Evolutionary conservation across 2,888 invertebrate genomes (phyloP), one percentile per base, ranked within the genome.

Genomic region (Hypomecis punctinalis): DNA sequence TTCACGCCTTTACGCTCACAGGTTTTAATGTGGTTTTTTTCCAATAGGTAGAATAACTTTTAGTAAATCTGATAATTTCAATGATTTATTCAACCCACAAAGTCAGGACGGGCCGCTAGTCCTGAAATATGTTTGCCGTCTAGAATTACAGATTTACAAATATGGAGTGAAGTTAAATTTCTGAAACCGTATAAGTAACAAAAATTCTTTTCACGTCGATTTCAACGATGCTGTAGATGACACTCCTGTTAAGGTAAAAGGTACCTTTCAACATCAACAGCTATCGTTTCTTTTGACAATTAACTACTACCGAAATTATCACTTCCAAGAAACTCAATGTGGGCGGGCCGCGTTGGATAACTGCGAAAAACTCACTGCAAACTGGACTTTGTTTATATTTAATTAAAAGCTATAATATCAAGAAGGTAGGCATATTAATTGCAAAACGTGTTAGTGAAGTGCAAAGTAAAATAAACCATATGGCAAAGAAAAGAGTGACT

Each of bases 311-410:
- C 59, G 37, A 64, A 64, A 60, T 58, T 36, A 58, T 8, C 56
- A 61, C n/a, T 65, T 65, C 61, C 48, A 39, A 56, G 65, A 65
- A 65, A 57, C 57, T 45, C 61, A 33, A 57, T 47, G 65, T 65
- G 61, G 65, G 65, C 61, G 65, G 65, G 56, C 56, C 57, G 39
- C 8, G 46, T 13, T n/a, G 42, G 43, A 65, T 60, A 65, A 57
- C 56, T 46, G 42, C 36, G 13, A 40, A 49, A 35, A 58, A 33
- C 46, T 23, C 52, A 52, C 33, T 42, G 60, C 35, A 65, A 56
- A 52, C 40, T 52, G 40, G 7, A 60, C 56, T 45, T 56, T 65
- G 43, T 11, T 0, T 0, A 7, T 6, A 0, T 33, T 2, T 0
- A 11, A 39, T 43, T 58, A 54, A 45, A 54, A 54, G 6, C 48